These are phyloP conservation scores for Panopea generosa DNA, from an alignment of 2,888 invertebrate species.

Conservation along the genomic window DNA sequence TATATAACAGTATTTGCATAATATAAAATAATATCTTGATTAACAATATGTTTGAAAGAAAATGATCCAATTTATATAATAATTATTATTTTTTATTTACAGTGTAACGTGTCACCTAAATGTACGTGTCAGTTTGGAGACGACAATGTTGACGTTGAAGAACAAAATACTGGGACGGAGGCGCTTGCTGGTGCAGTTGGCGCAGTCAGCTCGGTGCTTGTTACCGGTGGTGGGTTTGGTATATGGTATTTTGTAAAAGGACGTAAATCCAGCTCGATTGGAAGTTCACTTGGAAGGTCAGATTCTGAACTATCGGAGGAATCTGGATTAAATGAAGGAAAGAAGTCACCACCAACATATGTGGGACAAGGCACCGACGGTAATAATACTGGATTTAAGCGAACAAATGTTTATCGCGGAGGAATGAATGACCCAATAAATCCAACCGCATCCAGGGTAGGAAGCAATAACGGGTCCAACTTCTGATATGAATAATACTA, in stretches of 20 bases:
- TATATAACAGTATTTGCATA: no score
- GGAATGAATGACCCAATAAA: slow-evolving; percentile 29
- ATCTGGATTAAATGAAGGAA: slow-evolving; percentile 11
- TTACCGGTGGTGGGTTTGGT: slow-evolving; percentile 62
- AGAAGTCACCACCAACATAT: slow-evolving; percentile 28
- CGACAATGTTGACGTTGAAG: slow-evolving; percentile 48
- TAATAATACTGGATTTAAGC: slow-evolving; percentile 5
- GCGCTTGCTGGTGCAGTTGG: slow-evolving; percentile 64
- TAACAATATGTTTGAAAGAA: no score
- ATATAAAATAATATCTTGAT: no score
- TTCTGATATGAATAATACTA: background rate
- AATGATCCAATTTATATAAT: no score
- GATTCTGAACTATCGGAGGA: slow-evolving; percentile 26
- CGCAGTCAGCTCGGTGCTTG: slow-evolving; percentile 60
- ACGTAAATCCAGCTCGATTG: slow-evolving; percentile 18
- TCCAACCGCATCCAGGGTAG: slow-evolving; percentile 12
- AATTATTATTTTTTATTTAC: no score
- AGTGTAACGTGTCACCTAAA: slow-evolving; percentile 58
- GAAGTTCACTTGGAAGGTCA: slow-evolving; percentile 9
- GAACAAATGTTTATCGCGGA: slow-evolving; percentile 48
- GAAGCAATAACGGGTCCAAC: background rate
- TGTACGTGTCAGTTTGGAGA: slow-evolving; percentile 60
- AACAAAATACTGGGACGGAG: slow-evolving; percentile 55
- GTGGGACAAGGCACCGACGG: background rate
- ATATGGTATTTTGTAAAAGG: slow-evolving; percentile 53